Conservation (phyloP, 2,888 invertebrate species). For the Craniophora ligustri region DNA sequence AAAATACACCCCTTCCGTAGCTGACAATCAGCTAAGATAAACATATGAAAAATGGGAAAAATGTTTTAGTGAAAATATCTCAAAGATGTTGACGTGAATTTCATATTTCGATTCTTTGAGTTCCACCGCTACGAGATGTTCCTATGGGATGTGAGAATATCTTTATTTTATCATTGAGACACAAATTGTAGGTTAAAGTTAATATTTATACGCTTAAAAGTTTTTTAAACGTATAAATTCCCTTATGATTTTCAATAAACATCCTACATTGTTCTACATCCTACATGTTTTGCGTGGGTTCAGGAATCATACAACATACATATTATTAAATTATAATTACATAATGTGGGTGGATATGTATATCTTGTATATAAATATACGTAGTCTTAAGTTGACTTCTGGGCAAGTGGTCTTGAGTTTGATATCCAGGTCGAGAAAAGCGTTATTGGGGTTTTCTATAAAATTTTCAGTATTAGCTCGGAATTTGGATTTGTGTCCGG, state of each 20-base stretch:
- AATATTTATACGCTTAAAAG: constrained; percentile 32
- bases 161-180: constrained; percentile 40
- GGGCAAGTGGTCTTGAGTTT: too few relatives aligned
- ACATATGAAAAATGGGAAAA: constrained; percentile 47
- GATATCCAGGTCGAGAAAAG: too few relatives aligned
- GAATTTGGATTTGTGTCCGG: too few relatives aligned
- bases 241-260: neutral
- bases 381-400: too few relatives aligned
- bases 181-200: constrained; percentile 22
- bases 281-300: neutral
- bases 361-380: too few relatives aligned
- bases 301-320: neutral
- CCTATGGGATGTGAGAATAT: constrained; percentile 42
- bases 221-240: constrained; percentile 6
- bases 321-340: too few relatives aligned
- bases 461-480: too few relatives aligned
- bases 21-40: constrained; percentile 50
- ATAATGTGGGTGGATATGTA: too few relatives aligned
- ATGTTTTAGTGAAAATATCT: constrained; percentile 46
- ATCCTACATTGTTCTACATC: too few relatives aligned
- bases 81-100: constrained; percentile 51
- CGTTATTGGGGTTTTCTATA: too few relatives aligned
- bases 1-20: constrained; percentile 23
- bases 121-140: constrained; percentile 17
- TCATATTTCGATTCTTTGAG: constrained; percentile 50